Conservation (phyloP, 2,888 invertebrate species). For the Phragmatobia fuliginosa region DNA sequence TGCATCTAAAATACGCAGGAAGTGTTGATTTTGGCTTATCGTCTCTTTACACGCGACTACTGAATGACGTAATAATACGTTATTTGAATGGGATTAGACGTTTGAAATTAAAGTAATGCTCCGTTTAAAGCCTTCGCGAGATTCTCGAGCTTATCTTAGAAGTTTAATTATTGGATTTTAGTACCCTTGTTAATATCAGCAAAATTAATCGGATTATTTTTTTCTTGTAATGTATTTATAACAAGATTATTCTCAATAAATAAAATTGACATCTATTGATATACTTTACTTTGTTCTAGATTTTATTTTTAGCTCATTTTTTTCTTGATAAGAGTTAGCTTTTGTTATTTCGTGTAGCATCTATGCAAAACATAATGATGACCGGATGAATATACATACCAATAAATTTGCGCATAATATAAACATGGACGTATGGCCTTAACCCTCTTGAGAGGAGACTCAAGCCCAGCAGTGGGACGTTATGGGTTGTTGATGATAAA, state of each 20-base stretch:
- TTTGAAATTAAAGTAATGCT: conserved; percentile 43
- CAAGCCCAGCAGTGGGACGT: no score
- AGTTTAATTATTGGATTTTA: conserved; percentile 50
- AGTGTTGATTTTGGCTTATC: conserved; percentile 63
- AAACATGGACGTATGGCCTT: no score
- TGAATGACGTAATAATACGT: conserved; percentile 62
- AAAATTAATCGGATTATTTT: conserved; percentile 11
- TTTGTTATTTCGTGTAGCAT: no score
- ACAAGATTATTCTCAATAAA: neutral
- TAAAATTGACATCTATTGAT: neutral
- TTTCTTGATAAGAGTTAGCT: no score
- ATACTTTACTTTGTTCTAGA: neutral
- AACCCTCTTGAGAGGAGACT: no score
- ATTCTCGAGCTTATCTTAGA: conserved; percentile 41
- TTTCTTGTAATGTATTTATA: conserved; percentile 12
- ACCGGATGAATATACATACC: no score
- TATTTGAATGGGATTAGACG: conserved; percentile 62
- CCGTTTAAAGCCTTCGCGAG: conserved; percentile 39
- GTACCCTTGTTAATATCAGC: conserved; percentile 27
- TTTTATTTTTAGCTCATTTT: no score
- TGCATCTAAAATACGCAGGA: conserved; percentile 47
- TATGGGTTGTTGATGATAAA: no score
- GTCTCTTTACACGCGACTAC: conserved; percentile 59
- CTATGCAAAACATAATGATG: no score
- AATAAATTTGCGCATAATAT: no score